Evolutionary conservation across 2,113 vertebrate species (phyloP), one percentile per base, ranked within the genome.

Genomic region (Misgurnus mizolepis): DNA sequence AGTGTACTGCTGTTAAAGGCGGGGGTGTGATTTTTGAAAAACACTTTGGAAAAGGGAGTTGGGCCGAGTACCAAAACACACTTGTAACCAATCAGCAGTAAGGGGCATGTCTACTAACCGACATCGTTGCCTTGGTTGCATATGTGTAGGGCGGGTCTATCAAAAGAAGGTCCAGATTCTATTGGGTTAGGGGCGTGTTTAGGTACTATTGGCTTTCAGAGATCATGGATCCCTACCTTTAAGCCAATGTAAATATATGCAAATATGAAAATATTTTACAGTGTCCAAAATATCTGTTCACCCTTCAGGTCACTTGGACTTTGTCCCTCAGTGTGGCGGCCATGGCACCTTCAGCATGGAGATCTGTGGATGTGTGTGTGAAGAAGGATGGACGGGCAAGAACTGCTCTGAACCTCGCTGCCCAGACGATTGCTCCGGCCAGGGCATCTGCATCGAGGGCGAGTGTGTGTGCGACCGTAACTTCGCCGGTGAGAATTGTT

Each of bases 291-390:
- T 50, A 15, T 68, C 34, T 18, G 50, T 34, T 60, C n/a, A 79
- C 12, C 89, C 27, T 86, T 78, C 90, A 99, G 98, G 97, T 81
- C 96, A 92, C 76, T 85, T 97, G 88, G 97, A 99, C 88, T 97
- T 93, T 69, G 88, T 91, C 72, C 95, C 95, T 0, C 94, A 95
- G 84, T 99, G 98, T 93, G 94, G 95, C 0, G 95, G 96, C 62
- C 98, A 98, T 0, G 97, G 98, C 79, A 97, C 95, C 90, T 98
- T 98, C 86, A 99, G 94, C 89, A 87, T 98, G 83, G 96, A 98
- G 66, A 87, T 95, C 0, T 99, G 98, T 43, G 94, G 96, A 86
- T 99, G 97, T 27, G 85, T 97, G 87, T 99, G 98, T 81, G 92
- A 94, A 11, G 95, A 98, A 84, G 96, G 96, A 39, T 99, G 98